phyloP scores from a whole-genome alignment of 1,140 invertebrate genomes.

The Oryctes rhinoceros region DNA sequence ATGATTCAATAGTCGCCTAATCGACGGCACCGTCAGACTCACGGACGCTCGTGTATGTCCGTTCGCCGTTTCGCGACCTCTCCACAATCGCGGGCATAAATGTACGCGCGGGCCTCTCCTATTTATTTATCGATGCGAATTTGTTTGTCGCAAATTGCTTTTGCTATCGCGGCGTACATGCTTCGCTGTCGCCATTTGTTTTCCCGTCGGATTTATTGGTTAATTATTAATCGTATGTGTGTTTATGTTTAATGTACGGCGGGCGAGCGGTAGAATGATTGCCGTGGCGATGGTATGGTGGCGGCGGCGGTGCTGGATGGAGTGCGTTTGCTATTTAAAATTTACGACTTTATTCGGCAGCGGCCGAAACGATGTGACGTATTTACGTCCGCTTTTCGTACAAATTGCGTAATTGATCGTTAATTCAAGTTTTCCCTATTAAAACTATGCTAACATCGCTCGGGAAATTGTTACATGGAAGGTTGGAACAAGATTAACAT shows the following conservation, averaged over 20 bases:
- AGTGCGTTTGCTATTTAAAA: slow-evolving; percentile 51
- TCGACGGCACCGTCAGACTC: neutral
- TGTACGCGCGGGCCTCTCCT: slow-evolving; percentile 21
- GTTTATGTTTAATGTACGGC: slow-evolving; percentile 11
- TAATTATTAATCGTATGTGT: slow-evolving; percentile 56
- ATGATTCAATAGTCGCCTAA: too few relatives aligned
- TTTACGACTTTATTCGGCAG: slow-evolving; percentile 47
- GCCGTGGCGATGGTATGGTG: neutral
- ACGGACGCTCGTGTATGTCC: neutral
- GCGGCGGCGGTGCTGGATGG: slow-evolving; percentile 38
- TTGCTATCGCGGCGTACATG: slow-evolving; percentile 57
- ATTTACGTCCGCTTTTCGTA: slow-evolving; percentile 6
- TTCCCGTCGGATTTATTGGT: slow-evolving; percentile 56
- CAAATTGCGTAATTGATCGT: slow-evolving; percentile 39
- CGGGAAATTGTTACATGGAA: too few relatives aligned
- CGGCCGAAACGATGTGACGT: neutral
- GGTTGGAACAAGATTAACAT: too few relatives aligned
- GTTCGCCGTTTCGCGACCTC: neutral
- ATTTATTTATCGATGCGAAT: slow-evolving; percentile 56
- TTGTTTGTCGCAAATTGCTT: slow-evolving; percentile 60
- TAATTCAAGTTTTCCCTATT: slow-evolving; percentile 7
- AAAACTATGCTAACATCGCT: too few relatives aligned
- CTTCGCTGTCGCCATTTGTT: slow-evolving; percentile 60
- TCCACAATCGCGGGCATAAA: neutral
- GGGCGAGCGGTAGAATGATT: neutral